A percentile compares a stretch with the other conserved stretches of the same genome.
phyloP scores from a whole-genome alignment of 2,888 invertebrate species.

The Melipona bicolor region DNA sequence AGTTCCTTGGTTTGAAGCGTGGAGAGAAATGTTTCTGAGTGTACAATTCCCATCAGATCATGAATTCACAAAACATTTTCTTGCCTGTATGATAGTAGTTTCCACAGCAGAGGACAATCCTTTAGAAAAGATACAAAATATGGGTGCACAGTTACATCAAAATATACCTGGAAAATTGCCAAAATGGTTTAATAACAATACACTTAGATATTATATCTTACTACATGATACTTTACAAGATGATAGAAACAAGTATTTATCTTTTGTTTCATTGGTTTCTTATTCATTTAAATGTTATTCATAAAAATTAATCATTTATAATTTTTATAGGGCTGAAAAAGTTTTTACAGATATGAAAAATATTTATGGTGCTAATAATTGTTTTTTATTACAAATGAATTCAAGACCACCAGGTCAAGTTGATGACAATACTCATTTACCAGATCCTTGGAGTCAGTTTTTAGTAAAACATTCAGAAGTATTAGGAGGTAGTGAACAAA shows the following conservation, averaged over 20 bases:
- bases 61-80: conserved; percentile 96
- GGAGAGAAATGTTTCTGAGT: conserved; percentile 95
- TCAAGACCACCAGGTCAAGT: conserved; percentile 88
- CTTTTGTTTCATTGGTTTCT: neutral
- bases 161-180: conserved; percentile 92
- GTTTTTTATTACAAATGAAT: conserved; percentile 96
- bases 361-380: conserved; percentile 93
- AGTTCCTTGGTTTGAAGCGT: conserved; percentile 98
- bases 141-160: conserved; percentile 92
- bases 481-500: conserved; percentile 83
- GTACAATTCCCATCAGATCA: conserved; percentile 96
- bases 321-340: conserved; percentile 90
- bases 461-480: conserved; percentile 86
- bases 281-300: neutral
- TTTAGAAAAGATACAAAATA: conserved; percentile 91
- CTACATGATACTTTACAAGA: conserved; percentile 92
- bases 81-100: conserved; percentile 92
- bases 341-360: conserved; percentile 94
- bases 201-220: conserved; percentile 95
- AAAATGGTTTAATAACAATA: conserved; percentile 92
- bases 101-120: conserved; percentile 91
- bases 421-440: conserved; percentile 86
- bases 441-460: conserved; percentile 95
- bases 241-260: conserved; percentile 89
- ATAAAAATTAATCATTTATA: conserved; percentile 35